Base-by-base conservation (phyloP, 2,113 vertebrate genomes). In the Sorex araneus region DNA sequence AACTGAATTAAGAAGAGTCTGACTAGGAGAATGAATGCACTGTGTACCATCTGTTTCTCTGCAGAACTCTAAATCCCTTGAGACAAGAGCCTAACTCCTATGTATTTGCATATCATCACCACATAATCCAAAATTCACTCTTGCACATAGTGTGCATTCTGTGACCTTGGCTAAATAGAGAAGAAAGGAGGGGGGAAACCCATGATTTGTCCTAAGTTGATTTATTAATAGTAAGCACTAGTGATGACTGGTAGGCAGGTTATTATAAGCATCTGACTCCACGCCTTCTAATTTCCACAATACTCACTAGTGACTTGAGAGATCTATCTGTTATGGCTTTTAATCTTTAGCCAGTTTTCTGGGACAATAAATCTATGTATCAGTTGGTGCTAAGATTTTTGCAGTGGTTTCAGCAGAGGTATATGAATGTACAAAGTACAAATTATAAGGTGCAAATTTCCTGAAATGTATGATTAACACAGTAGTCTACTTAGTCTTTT, bases 311-410 rank as follows among this genome's bases (percentile, higher is more conserved):
- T 84, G 28, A 50, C 15, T 80, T 87, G 21, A n/a, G 36, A 63
- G 30, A 70, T 82, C 75, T 85, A 16, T 21, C 54, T 60, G 57
- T 16, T 90, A n/a, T 85, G 57, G 10, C 47, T 89, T 78, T 82
- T 21, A 85, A 64, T 11, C 57, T 3, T 73, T 30, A 21, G 45
- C 16, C 32, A 45, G 18, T 1, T 67, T 92, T 91, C 57, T 91
- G 36, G 57, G 71, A 69, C 28, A 74, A 90, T 67, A 8, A 87
- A 40, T 57, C 43, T 15, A 16, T 47, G 27, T 30, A 36, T 73
- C 45, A 90, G 8, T n/a, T 77, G 60, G 12, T 6, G 21, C 19
- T 16, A 60, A 86, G 21, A 50, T 43, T 63, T 83, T 34, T 69
- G 66, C 30, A 77, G 8, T 54, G 15, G 36, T 67, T 60, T 83